Base-by-base conservation (phyloP, 2,888 invertebrate species). In the Spisula solida region DNA sequence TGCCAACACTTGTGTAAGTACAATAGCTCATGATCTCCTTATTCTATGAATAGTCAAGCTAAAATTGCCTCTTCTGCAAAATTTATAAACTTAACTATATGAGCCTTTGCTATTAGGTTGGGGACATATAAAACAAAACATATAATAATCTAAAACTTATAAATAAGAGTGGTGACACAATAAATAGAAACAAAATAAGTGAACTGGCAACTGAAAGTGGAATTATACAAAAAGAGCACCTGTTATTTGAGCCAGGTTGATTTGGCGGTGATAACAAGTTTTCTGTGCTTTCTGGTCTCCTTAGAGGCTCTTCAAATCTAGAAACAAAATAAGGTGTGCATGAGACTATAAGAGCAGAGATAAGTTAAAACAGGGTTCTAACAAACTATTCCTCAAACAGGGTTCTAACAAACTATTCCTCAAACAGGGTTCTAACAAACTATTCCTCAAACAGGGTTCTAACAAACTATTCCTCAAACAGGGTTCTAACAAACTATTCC, bases 241-340 rank as follows among this genome's bases (percentile, higher is more conserved):
- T 96, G 95, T 95, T 96, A 89, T 94, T 95, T 34, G 95, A 94
- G 88, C 95, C 95, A 82, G 96, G 96, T 31, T 92, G 91, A 75
- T 91, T 89, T 29, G 95, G 95, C 34, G 95, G 95, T 60, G 93
- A 92, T 84, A 95, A 94, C 70, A 95, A 91, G 89, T 94, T 95
- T 92, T 96, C 95, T 90, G 92, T 92, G 90, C 95, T 95, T 88
- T 95, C 95, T 60, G 94, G 94, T 56, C 95, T 90, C 56, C 81
- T 89, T 70, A 91, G 75, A 41, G 70, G 51, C 55, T 83, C 88
- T 83, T 91, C 91, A 79, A 90, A 87, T 85, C 91, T 91, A 87
- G 41, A 87, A 86, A 70, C 51, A 75, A 70, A 41, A 75, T 20
- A 82, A 20, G n/a, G 75, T 84, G 75, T 75, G 75, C 75, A 75